Conservation (phyloP, 2,888 invertebrate genomes). For the Ariolimax columbianus region DNA sequence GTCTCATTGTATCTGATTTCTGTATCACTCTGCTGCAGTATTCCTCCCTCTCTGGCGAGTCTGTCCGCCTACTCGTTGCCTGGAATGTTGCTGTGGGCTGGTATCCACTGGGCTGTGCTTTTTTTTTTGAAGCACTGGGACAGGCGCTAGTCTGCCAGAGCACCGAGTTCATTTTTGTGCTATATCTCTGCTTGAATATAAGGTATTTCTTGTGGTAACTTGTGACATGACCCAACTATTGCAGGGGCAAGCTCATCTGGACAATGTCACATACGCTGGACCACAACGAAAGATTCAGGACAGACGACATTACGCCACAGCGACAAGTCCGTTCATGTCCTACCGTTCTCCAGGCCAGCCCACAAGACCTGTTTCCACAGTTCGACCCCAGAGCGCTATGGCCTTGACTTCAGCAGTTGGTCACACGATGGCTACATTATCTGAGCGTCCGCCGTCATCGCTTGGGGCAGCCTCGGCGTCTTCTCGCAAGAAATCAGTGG, state of each 20-base stretch:
- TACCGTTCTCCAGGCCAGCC: conserved; percentile 5
- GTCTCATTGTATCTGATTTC: no score
- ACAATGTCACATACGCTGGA: background rate
- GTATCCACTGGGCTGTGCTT: no score
- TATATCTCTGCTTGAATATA: no score
- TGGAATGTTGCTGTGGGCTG: no score
- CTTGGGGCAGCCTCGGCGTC: conserved; percentile 52
- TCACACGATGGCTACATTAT: background rate
- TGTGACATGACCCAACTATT: no score
- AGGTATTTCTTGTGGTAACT: no score
- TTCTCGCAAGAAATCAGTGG: background rate
- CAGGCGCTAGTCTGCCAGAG: no score
- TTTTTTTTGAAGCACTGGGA: no score
- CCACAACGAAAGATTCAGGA: background rate
- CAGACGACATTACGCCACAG: background rate
- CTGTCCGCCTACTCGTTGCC: no score
- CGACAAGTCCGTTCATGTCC: background rate
- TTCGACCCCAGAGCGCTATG: conserved; percentile 45
- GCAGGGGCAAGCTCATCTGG: background rate
- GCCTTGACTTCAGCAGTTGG: conserved; percentile 36
- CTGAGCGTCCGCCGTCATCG: conserved; percentile 52
- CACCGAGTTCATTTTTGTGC: no score
- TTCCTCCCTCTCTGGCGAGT: no score
- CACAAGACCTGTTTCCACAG: conserved; percentile 26
- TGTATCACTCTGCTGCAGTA: no score